Evolutionary conservation across 2,113 vertebrate species (phyloP).

Genomic region (Collichthys lucidus): DNA sequence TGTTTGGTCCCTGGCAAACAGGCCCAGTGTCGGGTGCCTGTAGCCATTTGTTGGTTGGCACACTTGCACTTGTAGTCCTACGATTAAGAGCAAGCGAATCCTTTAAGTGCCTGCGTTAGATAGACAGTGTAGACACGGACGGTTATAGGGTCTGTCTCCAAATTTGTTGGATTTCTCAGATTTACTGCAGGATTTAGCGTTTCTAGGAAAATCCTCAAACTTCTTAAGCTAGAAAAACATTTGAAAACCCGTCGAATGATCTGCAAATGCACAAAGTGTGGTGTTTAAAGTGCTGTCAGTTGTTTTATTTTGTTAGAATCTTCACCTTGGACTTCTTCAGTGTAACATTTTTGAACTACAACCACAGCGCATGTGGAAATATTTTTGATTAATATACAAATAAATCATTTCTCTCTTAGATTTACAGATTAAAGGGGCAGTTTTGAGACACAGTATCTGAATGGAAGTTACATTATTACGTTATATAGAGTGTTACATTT

Average conservation of each 20-base stretch:
- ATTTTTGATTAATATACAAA: background rate
- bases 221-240: background rate
- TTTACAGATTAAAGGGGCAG: no score
- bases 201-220: background rate
- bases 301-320: no score
- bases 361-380: background rate
- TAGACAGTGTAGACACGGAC: background rate
- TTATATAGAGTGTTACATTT: background rate
- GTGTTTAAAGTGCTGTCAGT: no score
- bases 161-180: background rate
- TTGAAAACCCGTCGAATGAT: background rate
- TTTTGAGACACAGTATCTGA: background rate
- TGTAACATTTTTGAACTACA: no score
- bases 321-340: no score
- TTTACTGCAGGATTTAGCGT: no score
- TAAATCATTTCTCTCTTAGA: background rate
- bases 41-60: slow-evolving; percentile 16
- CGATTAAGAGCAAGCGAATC: slow-evolving; percentile 33
- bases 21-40: slow-evolving; percentile 40
- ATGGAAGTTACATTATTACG: background rate
- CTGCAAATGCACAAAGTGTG: no score
- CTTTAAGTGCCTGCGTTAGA: background rate
- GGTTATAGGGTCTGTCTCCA: background rate
- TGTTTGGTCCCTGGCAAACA: slow-evolving; percentile 50
- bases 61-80: slow-evolving; percentile 27